Evolutionary conservation across 2,797 vertebrate genomes (phyloP), one percentile per base, ranked within the genome.

Genomic region (Amblyraja radiata): DNA sequence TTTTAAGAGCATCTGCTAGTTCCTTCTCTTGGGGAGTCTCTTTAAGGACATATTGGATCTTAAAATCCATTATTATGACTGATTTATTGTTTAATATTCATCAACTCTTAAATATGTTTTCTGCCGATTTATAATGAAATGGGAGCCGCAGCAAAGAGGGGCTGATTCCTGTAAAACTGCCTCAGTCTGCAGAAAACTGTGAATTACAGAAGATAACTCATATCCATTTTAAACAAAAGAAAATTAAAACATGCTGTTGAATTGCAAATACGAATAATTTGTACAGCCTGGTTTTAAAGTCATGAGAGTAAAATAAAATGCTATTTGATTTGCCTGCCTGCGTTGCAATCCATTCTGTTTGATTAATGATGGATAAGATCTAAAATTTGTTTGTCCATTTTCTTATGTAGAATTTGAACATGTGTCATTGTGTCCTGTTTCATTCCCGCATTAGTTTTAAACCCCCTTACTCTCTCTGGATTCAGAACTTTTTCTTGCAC

Each of bases 11-110:
- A 39, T 92, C 36, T 74, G 90, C 54, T 76, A 54, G 39, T 39
- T 68, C 25, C 58, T 92, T 76, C 39, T 11, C 90, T 74, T 23
- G 39, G 90, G 90, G 90, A 92, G 39, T n/a, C 90, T 14, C 25
- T 74, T 92, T 92, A 92, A 76, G 25, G 14, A 92, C 16, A 25
- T 32, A 92, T 92, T 92, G 39, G 39, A 58, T 92, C 73, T 92
- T 76, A 46, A 92, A 92, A 46, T 74, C 23, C 25, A 92, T 92
- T 92, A 92, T 92, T 92, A 76, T 25, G 9, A 73, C 90, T 74
- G 90, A 92, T 92, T 92, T 92, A 92, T 92, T 10, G 39, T 16
- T 92, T 92, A 92, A 92, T 92, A 92, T 92, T 92, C 71, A 92
- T 92, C 90, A 76, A 13, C 90, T 54, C 25, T 36, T 92, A 54